These are phyloP conservation scores for Trematocara marginatum DNA, from an alignment of 2,113 vertebrate genomes.

Conservation along the genomic window DNA sequence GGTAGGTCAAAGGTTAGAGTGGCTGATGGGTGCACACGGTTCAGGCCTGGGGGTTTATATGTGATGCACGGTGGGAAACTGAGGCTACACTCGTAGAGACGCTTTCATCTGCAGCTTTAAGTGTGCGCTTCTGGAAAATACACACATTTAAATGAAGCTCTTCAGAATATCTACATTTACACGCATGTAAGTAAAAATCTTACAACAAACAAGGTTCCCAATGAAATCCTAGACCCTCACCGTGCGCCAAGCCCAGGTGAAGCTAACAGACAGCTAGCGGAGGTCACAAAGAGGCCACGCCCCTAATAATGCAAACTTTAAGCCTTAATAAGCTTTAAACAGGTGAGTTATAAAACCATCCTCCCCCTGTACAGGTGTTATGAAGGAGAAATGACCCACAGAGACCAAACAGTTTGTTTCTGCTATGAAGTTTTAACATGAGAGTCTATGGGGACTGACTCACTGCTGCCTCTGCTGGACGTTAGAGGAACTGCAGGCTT, in stretches of 20 bases:
- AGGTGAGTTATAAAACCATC: neutral
- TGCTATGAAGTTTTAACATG: accelerated
- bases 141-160: neutral
- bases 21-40: accelerated
- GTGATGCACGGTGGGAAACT: accelerated
- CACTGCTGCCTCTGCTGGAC: neutral
- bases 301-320: neutral
- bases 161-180: neutral
- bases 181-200: neutral
- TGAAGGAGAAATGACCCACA: neutral
- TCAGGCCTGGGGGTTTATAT: neutral
- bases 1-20: neutral
- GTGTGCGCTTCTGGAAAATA: accelerated
- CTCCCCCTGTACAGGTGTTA: too few species aligned
- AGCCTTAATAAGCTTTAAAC: neutral
- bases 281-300: neutral
- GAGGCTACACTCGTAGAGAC: neutral
- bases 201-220: neutral
- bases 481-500: accelerated
- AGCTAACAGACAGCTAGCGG: neutral
- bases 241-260: neutral
- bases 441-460: accelerated
- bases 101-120: neutral
- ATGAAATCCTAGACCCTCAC: neutral
- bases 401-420: neutral